A percentile compares a stretch with the other conserved stretches of the same genome.
Evolutionary conservation across 2,113 vertebrate species (phyloP).

Genomic region (Dicentrarchus labrax): DNA sequence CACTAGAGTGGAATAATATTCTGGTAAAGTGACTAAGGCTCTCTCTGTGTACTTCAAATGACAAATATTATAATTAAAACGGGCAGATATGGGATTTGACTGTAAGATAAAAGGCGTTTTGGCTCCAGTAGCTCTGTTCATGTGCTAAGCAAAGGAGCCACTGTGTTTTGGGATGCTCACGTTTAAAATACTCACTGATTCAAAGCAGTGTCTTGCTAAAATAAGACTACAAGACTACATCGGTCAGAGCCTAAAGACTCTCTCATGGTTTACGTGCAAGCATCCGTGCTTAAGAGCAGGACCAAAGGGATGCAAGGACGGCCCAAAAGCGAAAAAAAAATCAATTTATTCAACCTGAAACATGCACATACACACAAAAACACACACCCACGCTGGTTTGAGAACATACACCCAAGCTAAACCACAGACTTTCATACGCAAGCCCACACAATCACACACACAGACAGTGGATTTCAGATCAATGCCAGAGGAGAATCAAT

Average conservation of each 20-base stretch:
- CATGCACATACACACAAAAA: slow-evolving; percentile 4
- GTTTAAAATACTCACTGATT: slow-evolving; percentile 45
- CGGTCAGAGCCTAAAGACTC: slow-evolving; percentile 27
- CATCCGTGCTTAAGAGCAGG: slow-evolving; percentile 18
- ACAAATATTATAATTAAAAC: slow-evolving; percentile 65
- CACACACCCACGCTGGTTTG: slow-evolving; percentile 4
- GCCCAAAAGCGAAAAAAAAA: slow-evolving; percentile 33
- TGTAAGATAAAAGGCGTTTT: slow-evolving; percentile 50
- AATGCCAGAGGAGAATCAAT: slow-evolving; percentile 70
- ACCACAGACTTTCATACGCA: slow-evolving; percentile 4
- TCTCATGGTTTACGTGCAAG: slow-evolving; percentile 32
- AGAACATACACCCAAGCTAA: not conserved
- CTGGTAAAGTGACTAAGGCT: slow-evolving; percentile 16
- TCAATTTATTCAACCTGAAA: slow-evolving; percentile 38
- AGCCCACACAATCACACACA: slow-evolving; percentile 50
- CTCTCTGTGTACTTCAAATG: slow-evolving; percentile 27
- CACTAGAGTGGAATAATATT: slow-evolving; percentile 32
- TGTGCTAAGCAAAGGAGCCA: slow-evolving; percentile 34
- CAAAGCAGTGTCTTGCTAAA: slow-evolving; percentile 11
- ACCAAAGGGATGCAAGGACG: slow-evolving; percentile 19
- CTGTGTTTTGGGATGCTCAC: slow-evolving; percentile 44
- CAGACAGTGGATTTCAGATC: slow-evolving; percentile 63
- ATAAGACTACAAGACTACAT: slow-evolving; percentile 24
- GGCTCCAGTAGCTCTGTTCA: slow-evolving; percentile 58
- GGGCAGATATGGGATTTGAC: slow-evolving; percentile 41